These are phyloP conservation scores for Stegastes partitus DNA, from an alignment of 2,113 vertebrate genomes.

Conservation along the genomic window DNA sequence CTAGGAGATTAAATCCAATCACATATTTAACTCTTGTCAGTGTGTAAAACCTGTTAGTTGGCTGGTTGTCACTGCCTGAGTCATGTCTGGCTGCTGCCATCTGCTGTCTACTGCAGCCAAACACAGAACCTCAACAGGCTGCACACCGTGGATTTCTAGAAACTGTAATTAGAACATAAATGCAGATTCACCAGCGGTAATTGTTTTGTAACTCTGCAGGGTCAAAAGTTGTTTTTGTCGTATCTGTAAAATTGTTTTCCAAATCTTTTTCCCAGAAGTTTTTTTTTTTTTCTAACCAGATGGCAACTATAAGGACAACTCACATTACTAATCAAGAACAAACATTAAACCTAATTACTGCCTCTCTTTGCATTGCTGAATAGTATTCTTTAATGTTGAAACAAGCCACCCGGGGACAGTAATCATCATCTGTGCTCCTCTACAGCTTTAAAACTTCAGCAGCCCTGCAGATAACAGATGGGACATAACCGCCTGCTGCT, in stretches of 20 bases:
- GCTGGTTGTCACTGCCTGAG: neutral
- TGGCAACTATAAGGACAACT: too few species aligned
- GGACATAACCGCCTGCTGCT: slow-evolving; percentile 27
- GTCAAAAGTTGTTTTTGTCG: neutral
- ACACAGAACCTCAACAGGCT: neutral
- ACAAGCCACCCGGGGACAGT: neutral
- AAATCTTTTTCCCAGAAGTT: too few species aligned
- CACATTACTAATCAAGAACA: too few species aligned
- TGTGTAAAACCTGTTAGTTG: neutral
- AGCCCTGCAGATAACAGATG: slow-evolving; percentile 33
- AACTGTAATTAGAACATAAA: too few species aligned
- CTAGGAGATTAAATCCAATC: neutral
- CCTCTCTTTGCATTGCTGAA: too few species aligned
- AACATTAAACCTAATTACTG: too few species aligned
- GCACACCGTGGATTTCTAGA: neutral
- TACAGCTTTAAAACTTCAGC: neutral
- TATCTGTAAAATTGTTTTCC: too few species aligned
- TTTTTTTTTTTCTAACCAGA: too few species aligned
- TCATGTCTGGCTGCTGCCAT: slow-evolving; percentile 55
- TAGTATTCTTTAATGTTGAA: neutral
- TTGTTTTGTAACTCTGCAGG: too few species aligned
- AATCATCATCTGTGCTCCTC: neutral
- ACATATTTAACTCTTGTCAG: neutral
- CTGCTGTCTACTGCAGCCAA: slow-evolving; percentile 41
- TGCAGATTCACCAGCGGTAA: neutral